Evolutionary conservation across 2,113 vertebrate species (phyloP).

Genomic region (Diadophis punctatus): DNA sequence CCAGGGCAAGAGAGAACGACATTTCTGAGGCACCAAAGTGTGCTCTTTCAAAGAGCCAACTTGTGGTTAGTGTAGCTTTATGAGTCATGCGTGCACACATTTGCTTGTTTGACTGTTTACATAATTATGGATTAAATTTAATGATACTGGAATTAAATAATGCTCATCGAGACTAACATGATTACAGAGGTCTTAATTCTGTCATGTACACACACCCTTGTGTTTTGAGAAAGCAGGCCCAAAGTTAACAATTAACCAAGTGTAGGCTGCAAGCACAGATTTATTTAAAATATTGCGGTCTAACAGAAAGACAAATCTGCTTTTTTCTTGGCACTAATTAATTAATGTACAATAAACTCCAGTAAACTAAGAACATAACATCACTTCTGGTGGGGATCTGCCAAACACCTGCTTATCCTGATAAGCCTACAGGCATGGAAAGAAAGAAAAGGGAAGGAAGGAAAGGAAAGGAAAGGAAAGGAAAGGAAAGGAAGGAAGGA

Average conservation of each 20-base stretch:
- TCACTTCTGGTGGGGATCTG: neutral
- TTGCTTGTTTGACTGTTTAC: constrained; percentile 13
- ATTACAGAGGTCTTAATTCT: neutral
- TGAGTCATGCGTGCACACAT: neutral
- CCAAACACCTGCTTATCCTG: neutral
- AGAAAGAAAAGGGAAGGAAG: neutral
- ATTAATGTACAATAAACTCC: neutral
- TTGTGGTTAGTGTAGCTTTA: neutral
- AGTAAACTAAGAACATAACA: neutral
- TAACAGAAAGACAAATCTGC: neutral
- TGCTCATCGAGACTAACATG: neutral
- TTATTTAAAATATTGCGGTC: neutral
- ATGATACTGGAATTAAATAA: constrained; percentile 20
- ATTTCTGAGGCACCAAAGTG: neutral
- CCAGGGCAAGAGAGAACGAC: neutral
- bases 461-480: neutral
- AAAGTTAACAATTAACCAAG: neutral
- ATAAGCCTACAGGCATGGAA: neutral
- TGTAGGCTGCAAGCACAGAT: neutral
- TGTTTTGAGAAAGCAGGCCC: neutral
- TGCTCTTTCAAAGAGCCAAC: neutral
- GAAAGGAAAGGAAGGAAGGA: neutral
- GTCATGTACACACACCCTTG: neutral
- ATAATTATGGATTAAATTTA: constrained; percentile 16
- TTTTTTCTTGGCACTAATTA: neutral